Percentiles rank a stretch among this genome's conserved stretches.
phyloP scores from a whole-genome alignment of 2,888 invertebrate genomes.

The Carabus problematicus region DNA sequence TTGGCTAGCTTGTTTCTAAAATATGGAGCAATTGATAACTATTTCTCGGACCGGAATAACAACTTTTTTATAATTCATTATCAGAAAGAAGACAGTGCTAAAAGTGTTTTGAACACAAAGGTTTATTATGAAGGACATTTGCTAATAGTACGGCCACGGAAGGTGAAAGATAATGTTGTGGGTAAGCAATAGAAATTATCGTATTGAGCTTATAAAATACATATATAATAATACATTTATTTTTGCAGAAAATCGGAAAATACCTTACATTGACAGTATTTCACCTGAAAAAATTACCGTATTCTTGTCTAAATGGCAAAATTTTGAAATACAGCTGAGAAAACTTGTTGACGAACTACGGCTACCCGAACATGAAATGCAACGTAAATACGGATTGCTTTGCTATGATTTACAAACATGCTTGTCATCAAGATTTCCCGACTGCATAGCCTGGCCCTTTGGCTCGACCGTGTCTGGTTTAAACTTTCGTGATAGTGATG shows the following conservation, averaged over 20 bases:
- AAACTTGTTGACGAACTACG: slow-evolving; percentile 57
- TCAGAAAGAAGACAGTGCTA: slow-evolving; percentile 47
- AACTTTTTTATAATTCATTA: slow-evolving; percentile 52
- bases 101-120: slow-evolving; percentile 47
- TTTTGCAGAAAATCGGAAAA: not conserved
- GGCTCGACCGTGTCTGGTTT: slow-evolving; percentile 79
- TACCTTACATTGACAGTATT: not conserved
- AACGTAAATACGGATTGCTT: slow-evolving; percentile 54
- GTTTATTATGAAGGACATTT: slow-evolving; percentile 47
- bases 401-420: slow-evolving; percentile 60
- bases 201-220: not conserved
- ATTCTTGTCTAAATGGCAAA: slow-evolving; percentile 47
- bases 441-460: slow-evolving; percentile 65
- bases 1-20: slow-evolving; percentile 51
- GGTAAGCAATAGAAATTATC: not conserved
- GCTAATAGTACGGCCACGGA: slow-evolving; percentile 44
- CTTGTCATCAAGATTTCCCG: slow-evolving; percentile 58
- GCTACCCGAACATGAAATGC: slow-evolving; percentile 54
- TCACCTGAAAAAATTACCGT: slow-evolving; percentile 49
- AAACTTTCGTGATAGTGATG: slow-evolving; percentile 73
- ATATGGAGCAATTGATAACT: slow-evolving; percentile 50
- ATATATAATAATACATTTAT: not conserved
- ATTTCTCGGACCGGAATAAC: slow-evolving; percentile 46
- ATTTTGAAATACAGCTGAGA: slow-evolving; percentile 59
- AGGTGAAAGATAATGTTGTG: slow-evolving; percentile 22